Percentiles rank a stretch among this genome's conserved stretches.
Evolutionary conservation across 2,797 vertebrate genomes (phyloP).

Genomic region (Alcedo quadribrachys): DNA sequence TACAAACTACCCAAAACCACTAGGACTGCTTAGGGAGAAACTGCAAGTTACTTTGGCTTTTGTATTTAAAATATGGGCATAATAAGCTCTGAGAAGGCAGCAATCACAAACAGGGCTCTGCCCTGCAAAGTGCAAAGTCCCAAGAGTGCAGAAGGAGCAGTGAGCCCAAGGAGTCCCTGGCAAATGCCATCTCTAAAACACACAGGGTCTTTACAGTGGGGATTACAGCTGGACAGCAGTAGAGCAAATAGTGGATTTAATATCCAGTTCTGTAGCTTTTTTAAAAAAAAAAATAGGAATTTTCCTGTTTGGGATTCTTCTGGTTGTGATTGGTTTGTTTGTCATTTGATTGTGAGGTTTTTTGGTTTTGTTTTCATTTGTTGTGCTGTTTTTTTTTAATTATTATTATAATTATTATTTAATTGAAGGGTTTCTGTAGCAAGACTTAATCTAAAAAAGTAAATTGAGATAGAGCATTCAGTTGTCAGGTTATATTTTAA

Average conservation of each 20-base stretch:
- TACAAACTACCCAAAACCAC: background rate
- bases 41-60: conserved; percentile 19
- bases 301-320: background rate
- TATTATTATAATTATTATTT: background rate
- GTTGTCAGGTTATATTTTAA: background rate
- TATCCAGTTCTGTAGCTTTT: background rate
- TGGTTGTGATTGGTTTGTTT: background rate
- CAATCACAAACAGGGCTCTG: background rate
- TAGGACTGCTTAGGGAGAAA: background rate
- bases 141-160: background rate
- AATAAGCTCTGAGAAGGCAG: conserved; percentile 15
- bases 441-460: background rate
- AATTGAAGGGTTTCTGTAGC: background rate
- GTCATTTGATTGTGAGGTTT: background rate
- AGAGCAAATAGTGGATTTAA: conserved; percentile 39
- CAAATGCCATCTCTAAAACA: conserved; percentile 33
- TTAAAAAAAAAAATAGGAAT: background rate
- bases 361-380: background rate
- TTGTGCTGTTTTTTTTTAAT: background rate
- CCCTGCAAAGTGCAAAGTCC: background rate
- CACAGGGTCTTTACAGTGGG: background rate
- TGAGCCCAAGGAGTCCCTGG: background rate
- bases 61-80: conserved; percentile 37
- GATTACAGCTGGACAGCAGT: background rate
- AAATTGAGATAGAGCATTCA: background rate